Base-by-base conservation (phyloP, 23 tunicate species). In the Diplosoma virens region DNA sequence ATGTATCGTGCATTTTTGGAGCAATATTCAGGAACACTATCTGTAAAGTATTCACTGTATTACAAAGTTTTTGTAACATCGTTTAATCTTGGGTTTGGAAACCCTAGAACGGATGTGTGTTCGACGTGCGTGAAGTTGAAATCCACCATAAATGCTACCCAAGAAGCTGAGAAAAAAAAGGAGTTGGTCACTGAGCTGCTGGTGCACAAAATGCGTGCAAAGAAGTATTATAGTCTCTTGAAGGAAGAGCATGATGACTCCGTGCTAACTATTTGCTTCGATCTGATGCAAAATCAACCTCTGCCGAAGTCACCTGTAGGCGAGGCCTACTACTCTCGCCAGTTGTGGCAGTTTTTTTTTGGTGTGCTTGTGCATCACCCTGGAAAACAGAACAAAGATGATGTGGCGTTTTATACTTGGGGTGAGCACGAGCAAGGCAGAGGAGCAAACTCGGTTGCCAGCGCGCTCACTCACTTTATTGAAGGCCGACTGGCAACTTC, bases 221-320 rank as follows among this genome's bases (percentile, higher is more conserved):
- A 63, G 9, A 63, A 63, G 30, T 63, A 26, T 63, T 63, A 63
- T 63, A 29, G 7, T 35, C 30, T 63, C 16, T 35, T 63, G 36
- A 63, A 63, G 35, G 70, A 63, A 20, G 70, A 63, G 30, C 70
- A 63, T 26, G 35, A 63, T 29, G 33, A 63, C 35, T 63, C 70
- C 20, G 70, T 63, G 35, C 70, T 26, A 6, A 63, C 70, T 26
- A 20, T 63, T 29, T 63, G 70, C 35, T 63, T 63, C 30, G 70
- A 63, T 35, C 70, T 63, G 6, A 63, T 63, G 70, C 70, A 63
- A 63, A 63, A 26, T 63, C 70, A 63, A 35, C 70, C 70, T 6
- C 70, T 25, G 70, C 35, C 70, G 20, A 63, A 63, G 35, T 63
- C 35, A 14, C 6, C 70, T 26, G 30, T 63, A 63, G 35, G 35